phyloP scores from a whole-genome alignment of 1,140 invertebrate species.

The Drosophila quadrilineata region DNA sequence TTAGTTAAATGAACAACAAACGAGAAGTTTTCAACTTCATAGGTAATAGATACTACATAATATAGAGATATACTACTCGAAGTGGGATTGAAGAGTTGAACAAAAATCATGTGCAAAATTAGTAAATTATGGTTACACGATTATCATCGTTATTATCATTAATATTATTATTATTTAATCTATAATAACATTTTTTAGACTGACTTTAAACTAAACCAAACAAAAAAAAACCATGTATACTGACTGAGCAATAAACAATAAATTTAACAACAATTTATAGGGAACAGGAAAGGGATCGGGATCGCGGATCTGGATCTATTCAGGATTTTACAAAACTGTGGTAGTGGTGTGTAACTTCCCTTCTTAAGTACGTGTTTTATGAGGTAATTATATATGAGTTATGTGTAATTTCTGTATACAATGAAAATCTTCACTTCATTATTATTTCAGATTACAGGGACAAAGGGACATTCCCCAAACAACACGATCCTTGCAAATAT shows the following conservation, averaged over 20 bases:
- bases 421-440: no score
- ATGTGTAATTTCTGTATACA: conserved; percentile 19
- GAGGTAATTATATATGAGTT: conserved; percentile 46
- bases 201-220: conserved; percentile 20
- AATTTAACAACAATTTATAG: conserved; percentile 35
- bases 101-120: conserved; percentile 36
- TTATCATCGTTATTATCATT: no score
- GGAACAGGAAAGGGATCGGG: neutral
- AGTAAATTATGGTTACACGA: conserved; percentile 17
- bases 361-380: conserved; percentile 58
- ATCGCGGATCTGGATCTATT: no score
- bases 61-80: conserved; percentile 18
- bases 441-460: no score
- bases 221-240: conserved; percentile 1
- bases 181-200: conserved; percentile 21
- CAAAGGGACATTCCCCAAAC: no score
- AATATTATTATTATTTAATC: conserved; percentile 16
- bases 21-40: conserved; percentile 27
- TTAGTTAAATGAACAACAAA: conserved; percentile 42
- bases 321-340: no score
- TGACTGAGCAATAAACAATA: conserved; percentile 29
- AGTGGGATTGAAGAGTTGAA: conserved; percentile 1
- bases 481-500: no score
- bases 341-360: conserved; percentile 26
- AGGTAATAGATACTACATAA: conserved; percentile 10